Evolutionary conservation across 1,140 invertebrate species (phyloP).

Genomic region (Yoshiicerus persimilis): DNA sequence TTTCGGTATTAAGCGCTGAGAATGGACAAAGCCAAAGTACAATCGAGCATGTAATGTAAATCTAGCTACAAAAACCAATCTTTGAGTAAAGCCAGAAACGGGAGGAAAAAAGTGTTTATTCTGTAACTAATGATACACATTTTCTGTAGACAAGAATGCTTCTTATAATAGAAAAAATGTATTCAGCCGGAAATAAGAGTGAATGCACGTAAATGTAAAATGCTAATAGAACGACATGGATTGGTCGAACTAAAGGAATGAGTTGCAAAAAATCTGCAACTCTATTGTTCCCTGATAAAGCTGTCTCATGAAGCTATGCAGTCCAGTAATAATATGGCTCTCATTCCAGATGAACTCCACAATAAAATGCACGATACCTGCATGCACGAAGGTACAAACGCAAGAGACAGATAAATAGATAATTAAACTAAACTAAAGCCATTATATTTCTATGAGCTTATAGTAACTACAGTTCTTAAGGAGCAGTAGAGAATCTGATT

Average conservation of each 20-base stretch:
- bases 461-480: not conserved
- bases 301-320: not conserved
- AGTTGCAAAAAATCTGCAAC: not conserved
- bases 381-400: not conserved
- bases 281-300: not conserved
- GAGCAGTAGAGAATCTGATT: not conserved
- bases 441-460: not conserved
- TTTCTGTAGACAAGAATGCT: not conserved
- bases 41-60: not conserved
- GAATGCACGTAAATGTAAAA: not conserved
- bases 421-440: not conserved
- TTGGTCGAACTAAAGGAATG: not conserved
- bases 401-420: not conserved
- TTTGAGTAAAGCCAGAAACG: no score
- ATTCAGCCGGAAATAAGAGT: conserved; percentile 8
- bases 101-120: not conserved
- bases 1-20: not conserved
- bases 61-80: not conserved
- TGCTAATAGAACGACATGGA: not conserved
- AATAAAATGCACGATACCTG: not conserved
- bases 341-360: not conserved
- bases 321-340: not conserved
- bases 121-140: not conserved
- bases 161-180: not conserved
- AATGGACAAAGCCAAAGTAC: not conserved